phyloP scores from a whole-genome alignment of 2,888 invertebrate genomes.

The Poecilobothrus nobilitatus region DNA sequence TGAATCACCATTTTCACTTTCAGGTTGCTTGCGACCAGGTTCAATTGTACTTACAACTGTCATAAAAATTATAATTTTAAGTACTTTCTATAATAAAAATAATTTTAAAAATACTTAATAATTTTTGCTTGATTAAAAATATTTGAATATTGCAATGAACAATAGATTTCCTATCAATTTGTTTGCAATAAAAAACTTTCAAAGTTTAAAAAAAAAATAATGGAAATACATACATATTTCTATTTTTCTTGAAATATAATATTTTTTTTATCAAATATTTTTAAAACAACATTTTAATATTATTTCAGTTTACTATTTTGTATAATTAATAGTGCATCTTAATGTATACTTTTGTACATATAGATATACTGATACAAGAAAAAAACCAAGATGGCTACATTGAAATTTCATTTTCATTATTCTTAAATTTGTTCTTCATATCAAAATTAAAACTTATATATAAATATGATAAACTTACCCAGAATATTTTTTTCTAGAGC shows the following conservation, averaged over 20 bases:
- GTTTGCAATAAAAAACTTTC: too few relatives aligned
- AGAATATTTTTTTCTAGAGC: conserved; percentile 92
- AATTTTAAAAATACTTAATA: too few relatives aligned
- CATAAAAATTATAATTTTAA: conserved; percentile 19
- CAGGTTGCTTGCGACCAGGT: conserved; percentile 55
- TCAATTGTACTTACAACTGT: conserved; percentile 68
- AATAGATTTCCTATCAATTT: too few relatives aligned
- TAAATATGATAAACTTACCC: conserved; percentile 30
- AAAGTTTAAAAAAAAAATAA: too few relatives aligned
- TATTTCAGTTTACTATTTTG: too few relatives aligned
- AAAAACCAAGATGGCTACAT: conserved; percentile 19
- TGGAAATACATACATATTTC: too few relatives aligned
- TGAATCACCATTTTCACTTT: conserved; percentile 60
- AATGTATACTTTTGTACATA: conserved; percentile 16
- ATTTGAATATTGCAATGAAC: too few relatives aligned
- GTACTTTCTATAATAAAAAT: too few relatives aligned
- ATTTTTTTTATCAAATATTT: too few relatives aligned
- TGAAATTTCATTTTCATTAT: conserved; percentile 12
- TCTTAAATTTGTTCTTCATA: background rate
- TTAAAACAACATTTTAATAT: too few relatives aligned
- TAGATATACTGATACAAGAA: background rate
- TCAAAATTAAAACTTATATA: conserved; percentile 8
- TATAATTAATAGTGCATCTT: conserved; percentile 15
- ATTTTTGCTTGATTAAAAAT: too few relatives aligned
- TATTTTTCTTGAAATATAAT: too few relatives aligned